A percentile compares a stretch with the other conserved stretches of the same genome.
phyloP scores from a whole-genome alignment of 2,113 vertebrate genomes.

The Siphamia tubifer region DNA sequence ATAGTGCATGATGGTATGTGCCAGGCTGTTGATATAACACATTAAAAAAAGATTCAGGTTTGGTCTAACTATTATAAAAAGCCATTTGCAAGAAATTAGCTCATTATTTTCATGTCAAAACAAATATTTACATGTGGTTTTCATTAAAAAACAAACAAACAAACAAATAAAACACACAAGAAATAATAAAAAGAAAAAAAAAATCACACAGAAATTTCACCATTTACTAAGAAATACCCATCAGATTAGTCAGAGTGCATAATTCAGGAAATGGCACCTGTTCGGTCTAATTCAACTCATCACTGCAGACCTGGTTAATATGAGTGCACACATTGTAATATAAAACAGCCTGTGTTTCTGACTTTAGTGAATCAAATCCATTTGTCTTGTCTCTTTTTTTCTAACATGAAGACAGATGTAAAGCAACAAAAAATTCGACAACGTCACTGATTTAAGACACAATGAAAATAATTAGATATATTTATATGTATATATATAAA shows the following conservation, averaged over 20 bases:
- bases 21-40: constrained; percentile 37
- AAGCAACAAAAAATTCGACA: constrained; percentile 29
- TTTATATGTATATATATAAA: constrained; percentile 11
- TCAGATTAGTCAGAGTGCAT: constrained; percentile 49
- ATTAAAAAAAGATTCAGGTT: constrained; percentile 39
- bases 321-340: constrained; percentile 16
- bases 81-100: constrained; percentile 49
- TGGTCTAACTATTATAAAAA: constrained; percentile 60
- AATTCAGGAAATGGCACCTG: constrained; percentile 43
- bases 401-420: not conserved
- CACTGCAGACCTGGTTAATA: constrained; percentile 18
- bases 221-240: constrained; percentile 38
- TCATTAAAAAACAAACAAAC: constrained; percentile 1
- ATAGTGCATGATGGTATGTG: constrained; percentile 40
- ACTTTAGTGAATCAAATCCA: constrained; percentile 15
- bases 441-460: constrained; percentile 37
- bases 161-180: not conserved
- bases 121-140: constrained; percentile 62
- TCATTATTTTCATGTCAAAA: constrained; percentile 52
- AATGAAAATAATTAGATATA: constrained; percentile 5
- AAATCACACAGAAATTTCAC: constrained; percentile 9
- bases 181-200: constrained; percentile 2
- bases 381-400: not conserved
- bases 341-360: constrained; percentile 15
- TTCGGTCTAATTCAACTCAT: constrained; percentile 24